phyloP scores from a whole-genome alignment of 2,888 invertebrate species.

The Encarsia formosa region DNA sequence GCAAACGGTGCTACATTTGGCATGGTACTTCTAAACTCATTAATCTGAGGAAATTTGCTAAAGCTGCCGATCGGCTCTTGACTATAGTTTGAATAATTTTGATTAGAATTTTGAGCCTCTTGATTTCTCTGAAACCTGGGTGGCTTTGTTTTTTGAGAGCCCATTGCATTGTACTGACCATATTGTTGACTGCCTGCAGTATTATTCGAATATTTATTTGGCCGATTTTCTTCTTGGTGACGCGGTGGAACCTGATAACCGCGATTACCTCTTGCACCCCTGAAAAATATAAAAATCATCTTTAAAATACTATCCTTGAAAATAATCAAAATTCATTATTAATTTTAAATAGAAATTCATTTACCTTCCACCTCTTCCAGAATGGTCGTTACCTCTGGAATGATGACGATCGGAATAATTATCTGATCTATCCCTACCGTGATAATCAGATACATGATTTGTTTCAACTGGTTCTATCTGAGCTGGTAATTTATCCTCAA shows the following conservation, averaged over 20 bases:
- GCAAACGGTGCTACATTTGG: constrained; percentile 22
- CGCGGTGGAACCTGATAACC: constrained; percentile 42
- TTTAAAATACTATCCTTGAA: background rate
- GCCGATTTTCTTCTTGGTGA: constrained; percentile 39
- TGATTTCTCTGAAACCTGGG: constrained; percentile 60
- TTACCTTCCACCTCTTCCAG: constrained; percentile 42
- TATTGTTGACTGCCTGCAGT: constrained; percentile 29
- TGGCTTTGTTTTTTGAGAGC: constrained; percentile 52
- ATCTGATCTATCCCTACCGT: constrained; percentile 35
- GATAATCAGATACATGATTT: constrained; percentile 36
- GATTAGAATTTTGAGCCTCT: constrained; percentile 37
- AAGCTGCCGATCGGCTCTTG: constrained; percentile 28
- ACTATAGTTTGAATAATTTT: constrained; percentile 32
- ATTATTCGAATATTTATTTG: constrained; percentile 34
- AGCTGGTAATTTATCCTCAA: constrained; percentile 74
- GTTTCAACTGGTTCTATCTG: constrained; percentile 53
- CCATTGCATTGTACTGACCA: constrained; percentile 33
- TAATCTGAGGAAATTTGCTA: constrained; percentile 30
- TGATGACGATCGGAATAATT: constrained; percentile 39
- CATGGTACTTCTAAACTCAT: constrained; percentile 36
- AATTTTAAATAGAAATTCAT: background rate
- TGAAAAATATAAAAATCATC: background rate
- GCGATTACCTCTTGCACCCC: constrained; percentile 36
- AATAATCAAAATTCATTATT: background rate
- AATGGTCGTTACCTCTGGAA: constrained; percentile 30